Conservation (phyloP, 2,113 vertebrate genomes). For the Toxotes jaculatrix region DNA sequence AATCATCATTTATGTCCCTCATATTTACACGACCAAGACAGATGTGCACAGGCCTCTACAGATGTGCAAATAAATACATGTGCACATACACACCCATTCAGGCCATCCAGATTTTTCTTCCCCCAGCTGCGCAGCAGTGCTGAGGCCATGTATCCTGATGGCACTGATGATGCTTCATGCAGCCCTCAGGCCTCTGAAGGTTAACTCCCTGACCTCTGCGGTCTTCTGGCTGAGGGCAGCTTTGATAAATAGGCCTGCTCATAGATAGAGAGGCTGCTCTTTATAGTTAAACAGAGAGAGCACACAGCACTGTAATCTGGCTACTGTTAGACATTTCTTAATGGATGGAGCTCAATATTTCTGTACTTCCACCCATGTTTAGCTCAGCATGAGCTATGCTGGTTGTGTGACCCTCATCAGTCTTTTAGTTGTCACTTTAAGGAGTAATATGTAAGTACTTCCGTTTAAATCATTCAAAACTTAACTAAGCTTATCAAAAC, state of each 20-base stretch:
- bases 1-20: slow-evolving; percentile 49
- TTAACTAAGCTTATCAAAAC: too few relatives aligned
- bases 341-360: background rate
- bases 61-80: slow-evolving; percentile 58
- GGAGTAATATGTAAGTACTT: too few relatives aligned
- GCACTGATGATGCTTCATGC: slow-evolving; percentile 79
- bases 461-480: too few relatives aligned
- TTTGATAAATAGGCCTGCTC: slow-evolving; percentile 63
- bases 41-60: slow-evolving; percentile 45
- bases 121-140: slow-evolving; percentile 59
- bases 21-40: slow-evolving; percentile 49
- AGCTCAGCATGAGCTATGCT: background rate
- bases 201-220: slow-evolving; percentile 69
- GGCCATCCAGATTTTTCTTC: slow-evolving; percentile 32
- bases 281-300: background rate
- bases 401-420: background rate
- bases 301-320: background rate
- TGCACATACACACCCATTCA: slow-evolving; percentile 45
- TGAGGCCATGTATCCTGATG: slow-evolving; percentile 78
- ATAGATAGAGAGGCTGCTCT: slow-evolving; percentile 4
- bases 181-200: slow-evolving; percentile 77
- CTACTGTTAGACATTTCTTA: slow-evolving; percentile 2
- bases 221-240: slow-evolving; percentile 31
- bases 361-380: background rate
- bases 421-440: background rate